Evolutionary conservation across 92 coral and sea anemone genomes (phyloP), one percentile per base, ranked within the genome.

Genomic region (Diadumene lineata): DNA sequence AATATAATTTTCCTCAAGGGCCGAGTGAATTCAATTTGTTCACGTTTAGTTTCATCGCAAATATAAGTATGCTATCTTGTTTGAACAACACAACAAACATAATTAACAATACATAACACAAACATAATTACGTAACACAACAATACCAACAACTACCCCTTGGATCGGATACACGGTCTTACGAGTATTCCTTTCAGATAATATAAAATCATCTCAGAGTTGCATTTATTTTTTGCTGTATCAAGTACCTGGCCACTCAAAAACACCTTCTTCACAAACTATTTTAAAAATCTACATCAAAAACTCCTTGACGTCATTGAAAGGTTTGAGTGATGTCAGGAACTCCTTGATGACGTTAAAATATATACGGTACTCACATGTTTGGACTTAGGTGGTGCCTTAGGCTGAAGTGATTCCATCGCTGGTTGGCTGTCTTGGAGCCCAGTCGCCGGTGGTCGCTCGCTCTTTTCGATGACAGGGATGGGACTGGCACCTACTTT

Each of bases 341-440:
- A 23, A 66, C 44, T 60, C 22, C 34, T 27, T 29, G 7, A 33
- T 56, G 66, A 72, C 77, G 77, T 56, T 22, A 56, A 43, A 56
- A 72, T 33, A n/a, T n/a, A 28, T 16, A 33, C 34, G 62, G 18
- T 79, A 90, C 96, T 86, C 74, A 90, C 91, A 77, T 86, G 87
- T 51, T 86, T 83, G 30, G 96, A 80, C 64, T 90, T 90, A 26
- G 79, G 81, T 34, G 64, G 64, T 1, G 38, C 68, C 18, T 71
- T 77, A 31, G 44, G 86, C 31, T 24, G 79, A 44, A 56, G 86
- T 74, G 31, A 62, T 30, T 64, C 71, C 66, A n/a, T 62, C n/a
- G 43, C 70, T 74, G 70, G 76, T 71, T 24, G 79, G 70, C 48
- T 82, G 75, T 62, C 84, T 68, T 72, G 77, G 34, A 69, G 62